phyloP scores from a whole-genome alignment of 2,888 invertebrate genomes.

The Scaeva pyrastri region DNA sequence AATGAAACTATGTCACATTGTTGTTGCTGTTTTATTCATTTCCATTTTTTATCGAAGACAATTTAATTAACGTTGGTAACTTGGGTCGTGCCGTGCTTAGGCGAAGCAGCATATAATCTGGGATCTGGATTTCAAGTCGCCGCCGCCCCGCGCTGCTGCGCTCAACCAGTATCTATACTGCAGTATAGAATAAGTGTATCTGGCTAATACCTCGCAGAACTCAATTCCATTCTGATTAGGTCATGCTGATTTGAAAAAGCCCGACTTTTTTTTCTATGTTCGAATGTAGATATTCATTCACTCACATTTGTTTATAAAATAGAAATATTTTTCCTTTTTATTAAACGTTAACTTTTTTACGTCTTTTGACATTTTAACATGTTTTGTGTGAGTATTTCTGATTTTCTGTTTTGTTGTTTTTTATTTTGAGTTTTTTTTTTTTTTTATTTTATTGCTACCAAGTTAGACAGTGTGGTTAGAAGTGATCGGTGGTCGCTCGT shows the following conservation, averaged over 20 bases:
- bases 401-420: slow-evolving; percentile 9
- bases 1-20: slow-evolving; percentile 58
- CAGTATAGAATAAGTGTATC: neutral
- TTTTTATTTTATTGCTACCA: slow-evolving; percentile 32
- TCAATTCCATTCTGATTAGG: slow-evolving; percentile 75
- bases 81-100: slow-evolving; percentile 53
- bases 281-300: neutral
- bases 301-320: slow-evolving; percentile 6
- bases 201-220: slow-evolving; percentile 52
- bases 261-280: neutral
- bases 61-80: slow-evolving; percentile 60
- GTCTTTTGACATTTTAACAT: slow-evolving; percentile 41
- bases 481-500: slow-evolving; percentile 5
- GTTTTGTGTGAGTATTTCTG: slow-evolving; percentile 7
- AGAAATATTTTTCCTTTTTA: neutral
- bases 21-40: slow-evolving; percentile 1
- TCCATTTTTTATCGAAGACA: slow-evolving; percentile 35
- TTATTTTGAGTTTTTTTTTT: neutral
- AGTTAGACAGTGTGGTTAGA: too few relatives aligned
- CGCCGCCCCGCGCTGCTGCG: too few relatives aligned
- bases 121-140: slow-evolving; percentile 50
- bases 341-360: slow-evolving; percentile 28
- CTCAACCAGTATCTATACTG: slow-evolving; percentile 37
- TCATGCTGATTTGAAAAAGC: slow-evolving; percentile 54
- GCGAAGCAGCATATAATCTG: slow-evolving; percentile 41